Conservation (phyloP, 2,113 vertebrate genomes). For the Bungarus multicinctus region DNA sequence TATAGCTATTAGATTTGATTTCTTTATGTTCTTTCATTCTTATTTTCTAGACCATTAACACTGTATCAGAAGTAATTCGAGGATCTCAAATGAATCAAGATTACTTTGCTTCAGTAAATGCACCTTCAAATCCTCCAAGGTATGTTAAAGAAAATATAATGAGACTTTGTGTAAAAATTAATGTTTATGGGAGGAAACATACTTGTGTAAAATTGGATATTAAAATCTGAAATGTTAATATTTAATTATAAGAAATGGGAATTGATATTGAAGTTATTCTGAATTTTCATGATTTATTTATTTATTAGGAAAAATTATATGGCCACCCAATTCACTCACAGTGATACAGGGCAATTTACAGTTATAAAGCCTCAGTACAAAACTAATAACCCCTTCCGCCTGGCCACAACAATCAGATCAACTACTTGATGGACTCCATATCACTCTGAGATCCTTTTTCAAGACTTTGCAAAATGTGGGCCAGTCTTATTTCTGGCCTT, state of each 20-base stretch:
- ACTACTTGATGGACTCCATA: background rate
- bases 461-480: background rate
- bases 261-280: background rate
- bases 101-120: slow-evolving; percentile 97
- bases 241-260: background rate
- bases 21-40: background rate
- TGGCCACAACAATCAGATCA: background rate
- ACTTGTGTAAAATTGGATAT: background rate
- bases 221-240: background rate
- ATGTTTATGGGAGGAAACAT: background rate
- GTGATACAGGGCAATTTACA: background rate
- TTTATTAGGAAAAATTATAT: background rate
- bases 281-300: background rate
- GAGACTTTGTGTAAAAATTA: background rate
- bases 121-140: slow-evolving; percentile 96
- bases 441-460: background rate
- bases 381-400: background rate
- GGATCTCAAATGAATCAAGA: slow-evolving; percentile 96
- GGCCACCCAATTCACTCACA: background rate
- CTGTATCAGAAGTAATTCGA: slow-evolving; percentile 96
- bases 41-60: slow-evolving; percentile 90
- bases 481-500: background rate
- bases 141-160: slow-evolving; percentile 57
- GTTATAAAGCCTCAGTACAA: background rate
- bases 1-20: background rate